Conservation (phyloP, 1,140 invertebrate genomes). For the Procambarus virginalis region DNA sequence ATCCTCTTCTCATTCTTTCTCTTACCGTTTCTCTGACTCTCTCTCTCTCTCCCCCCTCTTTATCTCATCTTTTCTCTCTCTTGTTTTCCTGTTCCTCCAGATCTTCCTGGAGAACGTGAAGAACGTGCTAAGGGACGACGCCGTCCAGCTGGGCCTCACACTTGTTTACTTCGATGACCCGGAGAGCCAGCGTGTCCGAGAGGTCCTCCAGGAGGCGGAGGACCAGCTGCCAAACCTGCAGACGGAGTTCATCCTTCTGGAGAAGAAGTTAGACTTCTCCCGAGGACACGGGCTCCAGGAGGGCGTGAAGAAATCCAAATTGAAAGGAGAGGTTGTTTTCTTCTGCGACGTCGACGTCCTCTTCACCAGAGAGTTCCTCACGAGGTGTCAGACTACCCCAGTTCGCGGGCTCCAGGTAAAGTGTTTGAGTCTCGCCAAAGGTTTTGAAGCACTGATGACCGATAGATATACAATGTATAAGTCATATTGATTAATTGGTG, state of each 20-base stretch:
- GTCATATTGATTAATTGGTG: no score
- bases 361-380: slow-evolving; percentile 24
- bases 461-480: no score
- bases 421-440: background rate
- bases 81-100: no score
- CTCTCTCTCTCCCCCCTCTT: no score
- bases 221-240: background rate
- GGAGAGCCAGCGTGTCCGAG: background rate
- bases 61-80: no score
- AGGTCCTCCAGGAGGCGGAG: background rate
- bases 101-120: slow-evolving; percentile 18
- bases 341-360: slow-evolving; percentile 38
- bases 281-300: slow-evolving; percentile 12
- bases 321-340: slow-evolving; percentile 21
- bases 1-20: no score
- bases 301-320: slow-evolving; percentile 3
- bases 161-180: slow-evolving; percentile 38
- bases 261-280: background rate
- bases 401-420: slow-evolving; percentile 30
- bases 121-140: background rate
- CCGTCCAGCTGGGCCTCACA: slow-evolving; percentile 10
- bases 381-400: slow-evolving; percentile 16
- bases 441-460: no score
- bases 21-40: no score
- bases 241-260: slow-evolving; percentile 30